Conservation (phyloP, 2,888 invertebrate genomes). For the Eupeodes luniger region DNA sequence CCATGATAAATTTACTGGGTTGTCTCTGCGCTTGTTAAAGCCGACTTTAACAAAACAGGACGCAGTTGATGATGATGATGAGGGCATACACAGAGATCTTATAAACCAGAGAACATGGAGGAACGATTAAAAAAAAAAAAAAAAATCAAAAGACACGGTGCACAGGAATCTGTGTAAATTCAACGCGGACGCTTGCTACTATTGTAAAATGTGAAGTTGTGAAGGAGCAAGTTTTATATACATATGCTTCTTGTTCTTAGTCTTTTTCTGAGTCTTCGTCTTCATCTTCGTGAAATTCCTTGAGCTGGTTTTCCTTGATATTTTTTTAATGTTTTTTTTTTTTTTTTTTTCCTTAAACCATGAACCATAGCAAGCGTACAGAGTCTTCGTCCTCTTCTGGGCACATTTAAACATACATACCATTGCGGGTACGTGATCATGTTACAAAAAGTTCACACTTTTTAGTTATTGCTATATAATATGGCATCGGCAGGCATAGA, state of each 20-base stretch:
- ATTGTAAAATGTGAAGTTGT: background rate
- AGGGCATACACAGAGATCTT: conserved; percentile 1
- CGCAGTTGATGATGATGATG: conserved; percentile 38
- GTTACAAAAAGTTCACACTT: conserved; percentile 75
- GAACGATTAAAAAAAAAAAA: background rate
- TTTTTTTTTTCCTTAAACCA: background rate
- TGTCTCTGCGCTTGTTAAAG: conserved; percentile 58
- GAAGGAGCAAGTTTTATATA: conserved; percentile 44
- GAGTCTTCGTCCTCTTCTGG: background rate
- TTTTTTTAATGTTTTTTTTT: conserved; percentile 1
- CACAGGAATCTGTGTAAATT: conserved; percentile 51
- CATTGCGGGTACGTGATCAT: conserved; percentile 69
- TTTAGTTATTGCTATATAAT: conserved; percentile 68
- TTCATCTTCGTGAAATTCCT: conserved; percentile 50
- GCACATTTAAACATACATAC: conserved; percentile 30
- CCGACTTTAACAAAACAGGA: conserved; percentile 65
- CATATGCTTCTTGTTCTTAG: conserved; percentile 13
- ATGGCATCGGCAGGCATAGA: conserved; percentile 13
- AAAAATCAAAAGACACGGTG: background rate
- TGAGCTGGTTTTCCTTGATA: conserved; percentile 48
- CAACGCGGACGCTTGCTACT: conserved; percentile 8
- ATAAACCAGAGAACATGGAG: background rate
- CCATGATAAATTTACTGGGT: conserved; percentile 37
- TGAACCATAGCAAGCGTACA: background rate
- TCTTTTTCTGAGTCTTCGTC: conserved; percentile 19